Evolutionary conservation across 2,888 invertebrate genomes (phyloP).

Genomic region (Smittia aterrima): DNA sequence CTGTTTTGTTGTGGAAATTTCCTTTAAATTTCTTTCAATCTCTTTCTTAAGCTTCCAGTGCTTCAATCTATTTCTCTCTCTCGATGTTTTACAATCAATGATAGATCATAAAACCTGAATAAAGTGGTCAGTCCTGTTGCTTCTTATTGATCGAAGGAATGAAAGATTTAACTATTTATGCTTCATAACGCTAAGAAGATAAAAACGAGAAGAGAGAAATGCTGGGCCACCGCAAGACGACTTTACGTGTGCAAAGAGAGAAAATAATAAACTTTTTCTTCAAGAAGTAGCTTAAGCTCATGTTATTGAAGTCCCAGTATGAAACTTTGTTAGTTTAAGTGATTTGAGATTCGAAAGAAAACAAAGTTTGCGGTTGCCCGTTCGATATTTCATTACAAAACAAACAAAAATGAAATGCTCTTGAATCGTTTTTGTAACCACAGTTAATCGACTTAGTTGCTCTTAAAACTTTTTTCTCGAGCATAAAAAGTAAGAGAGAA

Average conservation of each 20-base stretch:
- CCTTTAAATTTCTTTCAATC: neutral
- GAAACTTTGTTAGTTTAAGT: neutral
- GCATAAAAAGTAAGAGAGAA: neutral
- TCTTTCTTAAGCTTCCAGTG: neutral
- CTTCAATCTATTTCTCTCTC: neutral
- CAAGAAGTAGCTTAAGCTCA: neutral
- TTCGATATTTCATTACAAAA: neutral
- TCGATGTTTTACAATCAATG: neutral
- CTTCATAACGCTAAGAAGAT: neutral
- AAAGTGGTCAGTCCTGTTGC: conserved; percentile 34
- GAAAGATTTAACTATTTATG: conserved; percentile 4
- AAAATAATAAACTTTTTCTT: neutral
- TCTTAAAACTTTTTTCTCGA: too few species aligned
- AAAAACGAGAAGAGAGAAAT: neutral
- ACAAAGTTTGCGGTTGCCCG: neutral
- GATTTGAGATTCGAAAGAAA: neutral
- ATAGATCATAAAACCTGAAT: conserved; percentile 34
- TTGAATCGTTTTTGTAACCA: too few species aligned
- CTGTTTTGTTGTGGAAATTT: neutral
- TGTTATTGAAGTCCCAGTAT: neutral
- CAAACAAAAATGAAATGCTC: too few species aligned
- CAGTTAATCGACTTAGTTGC: too few species aligned
- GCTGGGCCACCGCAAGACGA: neutral
- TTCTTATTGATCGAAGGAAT: neutral
- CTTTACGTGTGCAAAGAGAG: neutral